phyloP scores from a whole-genome alignment of 2,113 vertebrate genomes.

The Porphyrio hochstetteri region DNA sequence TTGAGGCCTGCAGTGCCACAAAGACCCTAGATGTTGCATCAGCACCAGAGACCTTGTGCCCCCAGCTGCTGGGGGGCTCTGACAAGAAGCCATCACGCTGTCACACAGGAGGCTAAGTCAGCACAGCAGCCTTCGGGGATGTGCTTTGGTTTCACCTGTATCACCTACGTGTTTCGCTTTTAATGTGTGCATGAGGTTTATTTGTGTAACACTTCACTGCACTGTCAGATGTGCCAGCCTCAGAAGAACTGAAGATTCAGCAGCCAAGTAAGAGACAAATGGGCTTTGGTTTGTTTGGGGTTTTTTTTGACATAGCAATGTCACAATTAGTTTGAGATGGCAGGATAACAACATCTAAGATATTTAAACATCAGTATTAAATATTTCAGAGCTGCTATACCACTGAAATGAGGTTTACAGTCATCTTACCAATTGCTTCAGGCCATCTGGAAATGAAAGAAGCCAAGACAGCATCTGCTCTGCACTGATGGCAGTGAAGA shows the following conservation, averaged over 20 bases:
- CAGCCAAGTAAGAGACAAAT: constrained; percentile 59
- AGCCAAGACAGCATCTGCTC: constrained; percentile 57
- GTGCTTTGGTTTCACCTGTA: constrained; percentile 10
- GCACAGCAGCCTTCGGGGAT: not conserved
- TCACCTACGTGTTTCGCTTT: not conserved
- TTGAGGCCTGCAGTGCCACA: not conserved
- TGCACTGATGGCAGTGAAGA: constrained; percentile 13
- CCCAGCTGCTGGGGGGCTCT: not conserved
- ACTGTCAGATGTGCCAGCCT: constrained; percentile 1
- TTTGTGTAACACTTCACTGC: not conserved
- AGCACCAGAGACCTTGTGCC: not conserved
- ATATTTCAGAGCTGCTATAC: constrained; percentile 55
- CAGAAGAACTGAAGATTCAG: constrained; percentile 5
- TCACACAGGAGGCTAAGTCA: not conserved
- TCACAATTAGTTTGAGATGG: constrained; percentile 66
- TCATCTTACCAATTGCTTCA: constrained; percentile 54
- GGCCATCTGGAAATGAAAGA: constrained; percentile 54
- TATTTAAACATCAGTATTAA: constrained; percentile 55
- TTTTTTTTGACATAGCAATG: constrained; percentile 64
- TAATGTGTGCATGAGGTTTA: not conserved
- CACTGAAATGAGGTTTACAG: constrained; percentile 53
- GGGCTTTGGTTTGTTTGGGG: constrained; percentile 48
- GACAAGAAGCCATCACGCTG: not conserved
- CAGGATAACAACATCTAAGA: constrained; percentile 65
- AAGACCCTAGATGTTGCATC: not conserved